Evolutionary conservation across 2,888 invertebrate species (phyloP), one percentile per base, ranked within the genome.

Genomic region (Sipha maydis): DNA sequence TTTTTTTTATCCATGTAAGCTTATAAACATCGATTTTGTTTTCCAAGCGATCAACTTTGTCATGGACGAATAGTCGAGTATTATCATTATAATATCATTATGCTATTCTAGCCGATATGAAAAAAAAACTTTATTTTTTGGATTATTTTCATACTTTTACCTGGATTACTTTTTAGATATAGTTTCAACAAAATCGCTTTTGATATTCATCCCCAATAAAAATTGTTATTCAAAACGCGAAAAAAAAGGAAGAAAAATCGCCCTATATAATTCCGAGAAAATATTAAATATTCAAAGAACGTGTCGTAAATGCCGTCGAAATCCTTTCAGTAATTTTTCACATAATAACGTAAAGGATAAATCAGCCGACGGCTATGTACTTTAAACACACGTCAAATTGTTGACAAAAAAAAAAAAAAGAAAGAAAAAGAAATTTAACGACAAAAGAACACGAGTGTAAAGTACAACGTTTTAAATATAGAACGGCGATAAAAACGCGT

Each of bases 251-350:
- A 25, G 25, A 69, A 85, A 71, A 85, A 85, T 69, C 38, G 28
- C 17, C 61, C 21, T 21, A 28, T 76, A 34, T 76, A 34, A 84
- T 76, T 67, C 41, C 14, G 21, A 77, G 41, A 79, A 34, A 79
- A 34, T 61, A 34, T 85, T 71, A 78, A 85, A 71, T 85, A 85
- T 85, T 85, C 78, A 69, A 54, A 78, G 17, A 85, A 85, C 85
- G 85, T 79, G 85, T 85, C 41, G 71, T 54, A 85, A 78, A 77
- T 34, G 48, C 8, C 28, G 41, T 85, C 41, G 34, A 61, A 67
- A 77, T 41, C 31, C 19, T 73, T 75, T 56, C 28, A 5, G n/a
- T 38, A 61, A 31, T 71, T 48, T 56, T 28, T 84, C 28, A 80
- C 80, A 54, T 28, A 28, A n/a, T 19, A 69, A 69, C 28, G 41